Conservation (phyloP, 2,797 vertebrate species). For the Fistularia tabacaria region DNA sequence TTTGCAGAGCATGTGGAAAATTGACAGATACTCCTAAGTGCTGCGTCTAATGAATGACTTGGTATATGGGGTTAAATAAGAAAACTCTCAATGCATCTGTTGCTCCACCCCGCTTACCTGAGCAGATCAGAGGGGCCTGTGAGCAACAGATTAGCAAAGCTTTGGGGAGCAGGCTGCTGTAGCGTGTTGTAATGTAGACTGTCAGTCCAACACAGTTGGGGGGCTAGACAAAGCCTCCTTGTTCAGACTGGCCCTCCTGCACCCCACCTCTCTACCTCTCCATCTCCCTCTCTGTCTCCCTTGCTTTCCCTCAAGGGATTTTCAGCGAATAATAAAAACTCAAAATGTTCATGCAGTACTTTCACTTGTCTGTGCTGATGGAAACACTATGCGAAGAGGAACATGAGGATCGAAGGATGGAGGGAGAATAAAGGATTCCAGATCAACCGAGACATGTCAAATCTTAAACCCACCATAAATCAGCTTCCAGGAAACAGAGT, state of each 20-base stretch:
- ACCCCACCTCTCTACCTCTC: conserved; percentile 59
- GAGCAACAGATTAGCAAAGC: conserved; percentile 62
- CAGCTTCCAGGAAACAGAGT: conserved; percentile 49
- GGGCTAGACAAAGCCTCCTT: conserved; percentile 71
- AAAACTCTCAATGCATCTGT: neutral
- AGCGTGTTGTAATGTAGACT: conserved; percentile 68
- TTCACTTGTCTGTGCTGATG: neutral
- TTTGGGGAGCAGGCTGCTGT: conserved; percentile 57
- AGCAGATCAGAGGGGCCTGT: conserved; percentile 39
- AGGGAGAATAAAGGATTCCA: conserved; percentile 17
- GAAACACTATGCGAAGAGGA: too few relatives aligned
- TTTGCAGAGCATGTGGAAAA: too few relatives aligned
- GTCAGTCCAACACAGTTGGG: conserved; percentile 69
- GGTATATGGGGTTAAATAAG: too few relatives aligned
- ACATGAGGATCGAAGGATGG: conserved; percentile 12
- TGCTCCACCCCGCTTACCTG: conserved; percentile 42
- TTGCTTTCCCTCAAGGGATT: conserved; percentile 26
- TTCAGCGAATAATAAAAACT: conserved; percentile 50
- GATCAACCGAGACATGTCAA: conserved; percentile 42
- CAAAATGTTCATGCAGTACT: conserved; percentile 13
- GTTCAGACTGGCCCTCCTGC: conserved; percentile 58
- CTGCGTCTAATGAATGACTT: neutral
- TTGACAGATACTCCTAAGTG: too few relatives aligned
- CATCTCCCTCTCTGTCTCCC: conserved; percentile 32
- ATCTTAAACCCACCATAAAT: conserved; percentile 60